These are phyloP conservation scores for Cryptotis parvus DNA, from an alignment of 2,113 vertebrate genomes.

Conservation along the genomic window DNA sequence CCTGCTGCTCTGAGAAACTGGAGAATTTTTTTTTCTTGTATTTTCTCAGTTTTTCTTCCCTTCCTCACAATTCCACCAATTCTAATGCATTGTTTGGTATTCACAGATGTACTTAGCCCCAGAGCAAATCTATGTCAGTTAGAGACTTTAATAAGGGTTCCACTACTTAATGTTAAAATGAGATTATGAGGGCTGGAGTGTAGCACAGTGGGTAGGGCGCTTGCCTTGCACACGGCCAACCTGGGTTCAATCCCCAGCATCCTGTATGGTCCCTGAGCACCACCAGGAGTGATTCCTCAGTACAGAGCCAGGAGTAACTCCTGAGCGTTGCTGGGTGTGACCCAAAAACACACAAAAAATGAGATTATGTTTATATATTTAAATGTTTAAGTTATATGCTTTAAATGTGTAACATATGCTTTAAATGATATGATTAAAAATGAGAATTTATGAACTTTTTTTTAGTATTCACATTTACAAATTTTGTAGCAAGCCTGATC, in stretches of 20 bases:
- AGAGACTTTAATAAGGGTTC: neutral
- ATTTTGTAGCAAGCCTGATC: neutral
- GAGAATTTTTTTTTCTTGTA: neutral
- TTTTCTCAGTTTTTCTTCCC: neutral
- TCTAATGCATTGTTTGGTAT: neutral
- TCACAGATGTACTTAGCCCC: constrained; percentile 22
- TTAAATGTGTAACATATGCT: constrained; percentile 52
- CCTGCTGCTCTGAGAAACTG: neutral
- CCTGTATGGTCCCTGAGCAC: no score
- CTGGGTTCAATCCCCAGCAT: no score
- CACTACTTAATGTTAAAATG: constrained; percentile 51
- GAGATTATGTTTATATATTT: no score
- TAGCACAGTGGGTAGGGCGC: no score
- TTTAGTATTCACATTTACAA: constrained; percentile 30
- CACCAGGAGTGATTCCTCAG: no score
- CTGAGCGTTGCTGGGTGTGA: no score
- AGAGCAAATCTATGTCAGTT: constrained; percentile 10
- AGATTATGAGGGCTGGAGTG: no score
- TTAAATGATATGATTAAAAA: constrained; percentile 19
- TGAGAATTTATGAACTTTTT: constrained; percentile 46
- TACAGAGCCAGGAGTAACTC: no score
- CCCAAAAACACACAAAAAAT: no score
- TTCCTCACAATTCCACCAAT: constrained; percentile 49
- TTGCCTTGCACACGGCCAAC: no score
- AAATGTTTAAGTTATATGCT: neutral